These are phyloP conservation scores for Tachina grossa DNA, from an alignment of 2,888 invertebrate genomes.

Conservation along the genomic window DNA sequence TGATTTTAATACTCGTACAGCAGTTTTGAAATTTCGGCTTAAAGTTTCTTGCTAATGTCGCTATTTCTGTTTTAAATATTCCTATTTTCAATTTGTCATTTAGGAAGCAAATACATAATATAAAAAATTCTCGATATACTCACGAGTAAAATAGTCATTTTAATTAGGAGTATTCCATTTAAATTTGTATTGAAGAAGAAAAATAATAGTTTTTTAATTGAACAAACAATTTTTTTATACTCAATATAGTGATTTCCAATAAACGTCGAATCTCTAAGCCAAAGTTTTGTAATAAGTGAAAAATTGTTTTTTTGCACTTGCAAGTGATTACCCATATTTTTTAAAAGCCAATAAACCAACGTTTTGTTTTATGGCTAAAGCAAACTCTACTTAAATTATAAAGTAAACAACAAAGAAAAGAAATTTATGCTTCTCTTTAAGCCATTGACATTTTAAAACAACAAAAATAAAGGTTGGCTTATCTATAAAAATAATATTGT, in stretches of 20 bases:
- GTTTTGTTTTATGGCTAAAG: conserved; percentile 15
- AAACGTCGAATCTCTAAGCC: too few relatives aligned
- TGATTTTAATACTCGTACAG: too few relatives aligned
- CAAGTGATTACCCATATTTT: conserved; percentile 20
- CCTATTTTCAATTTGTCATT: background rate
- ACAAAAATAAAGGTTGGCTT: conserved; percentile 26
- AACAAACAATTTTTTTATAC: background rate
- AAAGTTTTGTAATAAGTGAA: too few relatives aligned
- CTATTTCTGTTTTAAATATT: background rate
- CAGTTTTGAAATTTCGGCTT: conserved; percentile 33
- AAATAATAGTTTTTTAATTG: too few relatives aligned
- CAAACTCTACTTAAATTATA: conserved; percentile 6
- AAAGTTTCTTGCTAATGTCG: conserved; percentile 35
- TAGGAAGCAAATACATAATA: background rate
- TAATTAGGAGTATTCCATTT: background rate
- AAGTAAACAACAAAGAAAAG: conserved; percentile 8
- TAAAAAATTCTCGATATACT: background rate
- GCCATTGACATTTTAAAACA: conserved; percentile 18
- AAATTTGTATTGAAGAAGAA: too few relatives aligned
- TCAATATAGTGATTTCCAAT: too few relatives aligned
- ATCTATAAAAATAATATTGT: background rate
- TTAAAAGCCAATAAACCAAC: conserved; percentile 33
- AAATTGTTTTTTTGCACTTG: background rate
- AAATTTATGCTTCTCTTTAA: conserved; percentile 27
- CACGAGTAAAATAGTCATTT: background rate